These are phyloP conservation scores for Saturnia pavonia DNA, from an alignment of 2,888 invertebrate genomes.

Conservation along the genomic window DNA sequence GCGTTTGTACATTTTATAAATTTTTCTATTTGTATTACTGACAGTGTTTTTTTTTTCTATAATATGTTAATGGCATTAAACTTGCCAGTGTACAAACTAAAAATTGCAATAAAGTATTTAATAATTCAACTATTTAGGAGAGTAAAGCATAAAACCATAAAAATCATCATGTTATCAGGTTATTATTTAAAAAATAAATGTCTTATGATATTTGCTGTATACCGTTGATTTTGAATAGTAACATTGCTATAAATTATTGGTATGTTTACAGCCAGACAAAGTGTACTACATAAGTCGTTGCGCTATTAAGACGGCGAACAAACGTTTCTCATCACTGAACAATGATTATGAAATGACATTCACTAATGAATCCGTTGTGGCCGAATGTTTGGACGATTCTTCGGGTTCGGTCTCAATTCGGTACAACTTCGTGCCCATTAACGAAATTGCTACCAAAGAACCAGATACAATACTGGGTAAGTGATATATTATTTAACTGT, in stretches of 20 bases:
- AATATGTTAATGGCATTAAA: no score
- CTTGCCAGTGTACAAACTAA: no score
- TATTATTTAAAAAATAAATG: no score
- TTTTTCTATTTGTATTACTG: no score
- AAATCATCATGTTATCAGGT: no score
- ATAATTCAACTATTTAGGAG: no score
- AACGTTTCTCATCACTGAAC: constrained; percentile 90
- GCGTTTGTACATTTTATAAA: no score
- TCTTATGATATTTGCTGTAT: no score
- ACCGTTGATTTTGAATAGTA: no score
- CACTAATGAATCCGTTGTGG: constrained; percentile 85
- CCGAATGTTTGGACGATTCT: constrained; percentile 81
- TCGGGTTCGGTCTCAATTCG: constrained; percentile 87
- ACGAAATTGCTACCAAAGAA: constrained; percentile 85
- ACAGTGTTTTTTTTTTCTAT: no score
- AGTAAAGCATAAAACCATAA: no score
- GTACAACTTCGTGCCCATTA: constrained; percentile 90
- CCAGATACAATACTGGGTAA: constrained; percentile 88
- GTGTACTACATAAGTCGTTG: constrained; percentile 94
- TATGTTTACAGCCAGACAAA: constrained; percentile 84
- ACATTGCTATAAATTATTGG: background rate
- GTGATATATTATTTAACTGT: constrained; percentile 27
- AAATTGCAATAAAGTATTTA: no score
- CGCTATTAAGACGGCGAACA: constrained; percentile 95
- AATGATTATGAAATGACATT: constrained; percentile 99